These are phyloP conservation scores for Porites cylindrica DNA, from an alignment of 92 coral and sea anemone species.

Conservation along the genomic window DNA sequence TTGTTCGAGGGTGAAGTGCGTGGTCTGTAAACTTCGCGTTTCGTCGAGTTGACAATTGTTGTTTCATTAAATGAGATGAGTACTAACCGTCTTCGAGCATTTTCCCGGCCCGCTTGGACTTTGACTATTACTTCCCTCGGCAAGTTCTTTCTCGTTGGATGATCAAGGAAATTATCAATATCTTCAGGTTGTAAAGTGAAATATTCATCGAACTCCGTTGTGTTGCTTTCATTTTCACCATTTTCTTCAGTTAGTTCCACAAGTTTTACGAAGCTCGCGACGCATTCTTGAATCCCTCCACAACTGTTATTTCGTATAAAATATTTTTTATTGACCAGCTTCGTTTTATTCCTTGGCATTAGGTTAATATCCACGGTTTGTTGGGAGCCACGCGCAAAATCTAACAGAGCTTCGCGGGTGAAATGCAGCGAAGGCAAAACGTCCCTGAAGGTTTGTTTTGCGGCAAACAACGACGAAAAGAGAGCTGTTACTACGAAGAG, in stretches of 20 bases:
- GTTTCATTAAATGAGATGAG: neutral
- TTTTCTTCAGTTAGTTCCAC: neutral
- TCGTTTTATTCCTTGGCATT: conserved; percentile 51
- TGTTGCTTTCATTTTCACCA: neutral
- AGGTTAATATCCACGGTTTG: conserved; percentile 59
- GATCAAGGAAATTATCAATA: too few relatives aligned
- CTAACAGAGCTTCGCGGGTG: conserved; percentile 65
- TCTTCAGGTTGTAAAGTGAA: neutral
- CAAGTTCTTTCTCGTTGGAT: neutral
- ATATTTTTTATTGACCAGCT: too few relatives aligned
- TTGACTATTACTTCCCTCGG: neutral
- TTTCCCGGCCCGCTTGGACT: neutral
- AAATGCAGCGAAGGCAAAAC: conserved; percentile 32
- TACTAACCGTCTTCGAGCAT: neutral
- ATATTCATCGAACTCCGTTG: neutral
- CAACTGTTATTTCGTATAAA: neutral
- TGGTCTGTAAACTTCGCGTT: conserved; percentile 58
- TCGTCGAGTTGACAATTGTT: conserved; percentile 9
- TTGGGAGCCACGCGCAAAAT: conserved; percentile 68
- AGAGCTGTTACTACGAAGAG: neutral
- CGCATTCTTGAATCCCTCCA: neutral
- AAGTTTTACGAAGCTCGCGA: neutral
- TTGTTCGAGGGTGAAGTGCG: conserved; percentile 83
- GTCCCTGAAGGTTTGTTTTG: neutral
- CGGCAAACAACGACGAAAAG: neutral